Evolutionary conservation across 1,140 invertebrate species (phyloP), one percentile per base, ranked within the genome.

Genomic region (Euschistus heros): DNA sequence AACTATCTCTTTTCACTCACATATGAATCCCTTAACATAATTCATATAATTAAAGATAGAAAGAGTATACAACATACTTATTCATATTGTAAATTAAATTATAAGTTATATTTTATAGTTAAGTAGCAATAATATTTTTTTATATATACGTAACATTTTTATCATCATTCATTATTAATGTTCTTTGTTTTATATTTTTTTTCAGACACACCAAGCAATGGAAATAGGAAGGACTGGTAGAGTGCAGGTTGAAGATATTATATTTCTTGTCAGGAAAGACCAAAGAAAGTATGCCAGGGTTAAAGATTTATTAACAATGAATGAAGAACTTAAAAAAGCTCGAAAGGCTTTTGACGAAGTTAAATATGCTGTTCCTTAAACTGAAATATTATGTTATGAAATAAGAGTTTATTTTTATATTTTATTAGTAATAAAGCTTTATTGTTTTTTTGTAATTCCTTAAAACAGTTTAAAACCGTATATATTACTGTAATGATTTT

Each of bases 281-380:
- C 81, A 84, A 42, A 83, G 94, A 69, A 99, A 98, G 77, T 98
- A 96, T 80, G 94, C 95, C n/a, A 80, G 97, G 72, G 94, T 99
- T 0, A 95, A 95, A 79, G 96, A 99, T 77, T 78, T 99, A 6
- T 78, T 99, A 2, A 94, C 91, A 57, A 98, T 99, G 95, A 98
- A 97, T 78, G 96, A 99, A 80, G 97, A 99, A 79, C 78, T 99
- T 24, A 97, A 98, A 75, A 96, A 97, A 80, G 97, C 97, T 27
- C 82, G 97, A 71, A 99, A 99, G 82, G 96, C 96, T 69, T 99
- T 99, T 80, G 97, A 99, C 81, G 96, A 98, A 85, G 94, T 97
- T 68, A 98, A 98, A 86, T 97, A 93, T 79, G 87, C 82, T 73
- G 80, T 67, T 52, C 46, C 62, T 3, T 66, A 60, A 63, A 27